Evolutionary conservation across 1,140 invertebrate species (phyloP), one percentile per base, ranked within the genome.

Genomic region (Heliconius himera): DNA sequence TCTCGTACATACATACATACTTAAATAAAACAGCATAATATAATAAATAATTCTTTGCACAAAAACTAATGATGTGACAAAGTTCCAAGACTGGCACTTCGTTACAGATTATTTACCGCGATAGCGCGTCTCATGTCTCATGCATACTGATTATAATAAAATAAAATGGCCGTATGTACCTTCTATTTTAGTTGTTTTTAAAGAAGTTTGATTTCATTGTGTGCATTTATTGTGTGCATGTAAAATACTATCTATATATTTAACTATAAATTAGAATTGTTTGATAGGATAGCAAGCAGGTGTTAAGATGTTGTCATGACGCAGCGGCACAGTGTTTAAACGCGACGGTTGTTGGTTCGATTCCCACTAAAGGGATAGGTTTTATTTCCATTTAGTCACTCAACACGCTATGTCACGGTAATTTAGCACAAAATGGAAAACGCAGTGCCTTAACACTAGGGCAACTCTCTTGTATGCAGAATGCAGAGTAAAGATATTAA

Each of bases 11-110:
- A 54, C 9, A 22, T 29, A 66, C 60, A 20, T 22, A 56, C 8
- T 36, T 36, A 36, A 36, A 56, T n/a, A 56, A 56, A n/a, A 22
- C n/a, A 3, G n/a, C 20, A 56, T 56, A 56, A 56, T 56, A 56
- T 56, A 22, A 56, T 22, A 56, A 56, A 56, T 22, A 56, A 56
- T 56, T 56, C 8, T 22, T 56, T 22, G 54, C n/a, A 56, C 20
- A 56, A 56, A 56, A 66, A 66, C 22, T 66, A 66, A 66, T 66
- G 60, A 66, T 66, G 60, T 16, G 26, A 66, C 60, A 66, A 66
- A 29, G 22, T 66, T 16, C 13, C 13, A 22, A 26, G 60, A 66
- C 60, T 66, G 26, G 22, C 60, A 66, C 60, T 66, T 66, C 26
- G 60, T 66, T 29, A 66, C 60, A 29, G 22, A 66, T 66, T 66